Percentiles rank a stretch among this genome's conserved stretches.
These are phyloP conservation scores for Sphinx pinastri DNA, from an alignment of 2,888 invertebrate genomes.

Conservation along the genomic window DNA sequence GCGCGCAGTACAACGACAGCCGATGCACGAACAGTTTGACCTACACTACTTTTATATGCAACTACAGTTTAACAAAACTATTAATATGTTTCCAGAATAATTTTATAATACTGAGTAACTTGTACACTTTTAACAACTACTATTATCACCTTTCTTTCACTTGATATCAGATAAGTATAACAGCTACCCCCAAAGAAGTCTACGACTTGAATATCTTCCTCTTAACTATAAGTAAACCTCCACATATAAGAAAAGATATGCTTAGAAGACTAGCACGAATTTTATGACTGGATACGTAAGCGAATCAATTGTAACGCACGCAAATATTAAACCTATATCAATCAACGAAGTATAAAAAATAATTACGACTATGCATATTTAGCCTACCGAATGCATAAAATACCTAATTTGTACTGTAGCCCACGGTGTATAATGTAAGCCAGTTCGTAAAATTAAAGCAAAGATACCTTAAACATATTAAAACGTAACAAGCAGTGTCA, in stretches of 20 bases:
- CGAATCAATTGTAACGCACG: not conserved
- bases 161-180: conserved; percentile 4
- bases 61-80: not conserved
- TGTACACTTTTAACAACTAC: not conserved
- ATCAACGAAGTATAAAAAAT: conserved; percentile 3
- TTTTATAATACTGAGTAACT: conserved; percentile 7
- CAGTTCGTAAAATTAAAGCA: conserved; percentile 36
- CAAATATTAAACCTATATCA: conserved; percentile 2
- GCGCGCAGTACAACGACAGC: conserved; percentile 8
- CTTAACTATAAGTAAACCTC: not conserved
- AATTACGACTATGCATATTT: not conserved
- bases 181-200: not conserved
- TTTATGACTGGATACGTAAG: conserved; percentile 16
- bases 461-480: conserved; percentile 52
- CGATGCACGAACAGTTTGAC: conserved; percentile 14
- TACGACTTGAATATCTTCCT: not conserved
- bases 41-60: conserved; percentile 27
- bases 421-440: conserved; percentile 16
- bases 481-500: conserved; percentile 39
- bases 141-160: not conserved
- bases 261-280: conserved; percentile 28
- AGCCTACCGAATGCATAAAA: not conserved
- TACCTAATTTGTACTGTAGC: conserved; percentile 19
- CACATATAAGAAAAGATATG: conserved; percentile 19
- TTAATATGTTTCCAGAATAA: not conserved